phyloP scores from a whole-genome alignment of 2,797 vertebrate genomes.

The Semotilus atromaculatus region DNA sequence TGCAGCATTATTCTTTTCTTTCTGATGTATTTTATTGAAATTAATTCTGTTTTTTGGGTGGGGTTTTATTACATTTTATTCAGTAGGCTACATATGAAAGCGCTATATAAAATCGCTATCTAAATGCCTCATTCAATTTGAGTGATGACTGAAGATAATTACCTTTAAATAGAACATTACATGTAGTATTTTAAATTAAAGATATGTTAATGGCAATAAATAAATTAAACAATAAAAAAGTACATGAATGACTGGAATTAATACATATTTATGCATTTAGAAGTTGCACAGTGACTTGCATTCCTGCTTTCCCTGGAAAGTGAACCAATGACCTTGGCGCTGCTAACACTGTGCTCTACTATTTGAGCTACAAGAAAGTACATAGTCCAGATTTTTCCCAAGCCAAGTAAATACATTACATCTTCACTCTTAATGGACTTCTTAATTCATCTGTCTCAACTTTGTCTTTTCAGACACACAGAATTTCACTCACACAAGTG shows the following conservation, averaged over 20 bases:
- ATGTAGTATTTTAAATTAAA: not conserved
- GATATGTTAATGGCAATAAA: not conserved
- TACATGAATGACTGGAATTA: not conserved
- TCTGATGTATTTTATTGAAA: not conserved
- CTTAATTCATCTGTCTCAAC: not conserved
- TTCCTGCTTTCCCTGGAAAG: too few relatives aligned
- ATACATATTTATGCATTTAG: not conserved
- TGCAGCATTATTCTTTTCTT: not conserved
- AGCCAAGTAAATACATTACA: not conserved
- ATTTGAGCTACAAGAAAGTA: too few relatives aligned
- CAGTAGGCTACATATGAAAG: too few relatives aligned
- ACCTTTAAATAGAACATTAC: not conserved
- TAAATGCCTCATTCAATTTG: not conserved
- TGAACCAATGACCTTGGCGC: too few relatives aligned
- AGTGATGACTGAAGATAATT: not conserved
- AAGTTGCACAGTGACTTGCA: too few relatives aligned
- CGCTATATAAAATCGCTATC: too few relatives aligned
- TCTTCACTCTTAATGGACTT: not conserved
- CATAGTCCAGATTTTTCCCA: too few relatives aligned
- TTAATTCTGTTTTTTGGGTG: too few relatives aligned
- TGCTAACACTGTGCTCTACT: too few relatives aligned
- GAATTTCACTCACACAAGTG: not conserved
- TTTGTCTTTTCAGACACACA: not conserved
- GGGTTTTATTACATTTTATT: too few relatives aligned
- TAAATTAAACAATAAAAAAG: not conserved